Percentiles rank a stretch among this genome's conserved stretches.
Conservation (phyloP, 2,113 vertebrate species). For the Gavia stellata region DNA sequence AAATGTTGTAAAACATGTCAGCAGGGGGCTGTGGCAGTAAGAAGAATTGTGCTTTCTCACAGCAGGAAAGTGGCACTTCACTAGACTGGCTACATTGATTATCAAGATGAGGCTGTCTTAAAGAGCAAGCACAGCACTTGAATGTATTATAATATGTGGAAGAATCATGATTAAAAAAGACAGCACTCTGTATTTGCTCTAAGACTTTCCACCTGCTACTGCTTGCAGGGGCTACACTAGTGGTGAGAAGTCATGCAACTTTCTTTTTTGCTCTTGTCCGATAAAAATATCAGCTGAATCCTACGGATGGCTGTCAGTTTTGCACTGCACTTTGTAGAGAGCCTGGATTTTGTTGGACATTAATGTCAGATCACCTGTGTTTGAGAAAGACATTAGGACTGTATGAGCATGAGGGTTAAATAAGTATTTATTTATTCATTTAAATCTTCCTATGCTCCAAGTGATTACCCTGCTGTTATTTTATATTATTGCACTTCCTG, state of each 20-base stretch:
- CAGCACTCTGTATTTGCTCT: background rate
- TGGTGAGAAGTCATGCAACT: background rate
- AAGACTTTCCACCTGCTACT: background rate
- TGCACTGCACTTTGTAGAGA: background rate
- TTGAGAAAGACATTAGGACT: constrained; percentile 14
- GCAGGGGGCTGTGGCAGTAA: constrained; percentile 32
- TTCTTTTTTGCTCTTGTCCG: background rate
- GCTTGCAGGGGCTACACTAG: background rate
- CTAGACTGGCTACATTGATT: constrained; percentile 1
- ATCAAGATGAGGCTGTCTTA: background rate
- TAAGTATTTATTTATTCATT: constrained; percentile 36
- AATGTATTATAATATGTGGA: background rate
- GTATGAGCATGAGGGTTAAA: constrained; percentile 46
- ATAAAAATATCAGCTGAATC: background rate
- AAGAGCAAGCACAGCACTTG: constrained; percentile 29
- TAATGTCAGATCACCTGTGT: background rate
- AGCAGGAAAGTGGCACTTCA: constrained; percentile 10
- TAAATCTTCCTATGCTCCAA: background rate
- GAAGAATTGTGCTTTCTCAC: constrained; percentile 9
- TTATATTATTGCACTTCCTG: constrained; percentile 23
- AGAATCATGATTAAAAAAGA: background rate
- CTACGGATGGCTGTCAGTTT: background rate
- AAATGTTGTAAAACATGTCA: constrained; percentile 57
- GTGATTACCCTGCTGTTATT: constrained; percentile 27
- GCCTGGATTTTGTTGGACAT: background rate